These are phyloP conservation scores for Drosophila tropicalis DNA, from an alignment of 1,140 invertebrate genomes.

Conservation along the genomic window DNA sequence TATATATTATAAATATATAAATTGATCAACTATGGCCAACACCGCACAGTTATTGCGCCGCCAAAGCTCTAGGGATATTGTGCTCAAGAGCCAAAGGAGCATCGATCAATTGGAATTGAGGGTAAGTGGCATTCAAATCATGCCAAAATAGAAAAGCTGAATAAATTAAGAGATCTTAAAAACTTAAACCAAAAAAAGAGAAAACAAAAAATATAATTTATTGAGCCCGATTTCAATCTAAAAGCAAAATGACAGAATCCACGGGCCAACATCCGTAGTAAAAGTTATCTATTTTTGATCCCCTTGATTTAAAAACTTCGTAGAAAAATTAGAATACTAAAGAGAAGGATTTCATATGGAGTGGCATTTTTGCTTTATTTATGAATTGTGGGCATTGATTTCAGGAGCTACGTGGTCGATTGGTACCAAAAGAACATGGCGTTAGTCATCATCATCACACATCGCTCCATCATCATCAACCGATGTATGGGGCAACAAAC, in stretches of 20 bases:
- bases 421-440: conserved; percentile 90
- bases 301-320: background rate
- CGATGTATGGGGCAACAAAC: conserved; percentile 93
- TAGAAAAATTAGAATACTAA: no score
- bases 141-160: no score
- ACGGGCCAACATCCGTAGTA: no score
- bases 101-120: conserved; percentile 93
- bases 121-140: conserved; percentile 77
- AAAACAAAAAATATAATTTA: no score
- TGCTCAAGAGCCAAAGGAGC: conserved; percentile 87
- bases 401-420: conserved; percentile 88
- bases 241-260: no score
- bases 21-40: conserved; percentile 89
- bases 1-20: conserved; percentile 33
- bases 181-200: no score
- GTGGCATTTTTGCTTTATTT: no score
- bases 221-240: no score
- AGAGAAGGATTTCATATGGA: no score
- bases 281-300: no score
- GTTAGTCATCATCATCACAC: conserved; percentile 71
- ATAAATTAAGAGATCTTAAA: no score
- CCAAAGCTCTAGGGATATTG: conserved; percentile 91
- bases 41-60: conserved; percentile 93
- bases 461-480: conserved; percentile 83
- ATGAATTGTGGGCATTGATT: background rate